Evolutionary conservation across 2,888 invertebrate species (phyloP).

Genomic region (Sericinus montela): DNA sequence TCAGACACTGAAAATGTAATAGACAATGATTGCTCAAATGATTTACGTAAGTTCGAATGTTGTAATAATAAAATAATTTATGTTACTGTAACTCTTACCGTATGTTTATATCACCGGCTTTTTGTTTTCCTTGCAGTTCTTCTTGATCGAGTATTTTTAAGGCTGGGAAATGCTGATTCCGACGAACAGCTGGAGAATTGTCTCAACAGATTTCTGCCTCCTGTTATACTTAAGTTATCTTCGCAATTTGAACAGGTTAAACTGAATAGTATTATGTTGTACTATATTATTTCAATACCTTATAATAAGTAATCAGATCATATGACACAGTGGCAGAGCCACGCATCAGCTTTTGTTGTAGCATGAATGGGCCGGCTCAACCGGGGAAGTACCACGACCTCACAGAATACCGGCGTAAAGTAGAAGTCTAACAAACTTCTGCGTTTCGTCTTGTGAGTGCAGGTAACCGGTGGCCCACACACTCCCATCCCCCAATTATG

Average conservation of each 20-base stretch:
- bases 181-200: slow-evolving; percentile 93
- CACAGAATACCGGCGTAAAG: too few species aligned
- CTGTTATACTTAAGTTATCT: slow-evolving; percentile 93
- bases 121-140: slow-evolving; percentile 80
- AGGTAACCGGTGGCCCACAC: too few species aligned
- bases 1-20: too few species aligned
- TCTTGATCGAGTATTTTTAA: slow-evolving; percentile 92
- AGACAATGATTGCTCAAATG: slow-evolving; percentile 62
- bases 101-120: slow-evolving; percentile 25
- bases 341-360: too few species aligned
- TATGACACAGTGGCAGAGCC: too few species aligned
- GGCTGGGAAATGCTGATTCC: slow-evolving; percentile 92
- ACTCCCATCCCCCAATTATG: too few species aligned
- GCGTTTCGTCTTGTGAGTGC: too few species aligned
- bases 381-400: too few species aligned
- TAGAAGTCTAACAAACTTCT: too few species aligned
- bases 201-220: slow-evolving; percentile 89
- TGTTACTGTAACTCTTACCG: background rate
- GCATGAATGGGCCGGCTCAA: too few species aligned
- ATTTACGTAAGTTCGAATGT: slow-evolving; percentile 53
- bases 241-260: slow-evolving; percentile 90
- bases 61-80: slow-evolving; percentile 12
- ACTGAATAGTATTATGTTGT: background rate
- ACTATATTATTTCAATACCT: too few species aligned
- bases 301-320: too few species aligned